Evolutionary conservation across 2,797 vertebrate genomes (phyloP), one percentile per base, ranked within the genome.

Genomic region (Paramormyrops hopkinsi): DNA sequence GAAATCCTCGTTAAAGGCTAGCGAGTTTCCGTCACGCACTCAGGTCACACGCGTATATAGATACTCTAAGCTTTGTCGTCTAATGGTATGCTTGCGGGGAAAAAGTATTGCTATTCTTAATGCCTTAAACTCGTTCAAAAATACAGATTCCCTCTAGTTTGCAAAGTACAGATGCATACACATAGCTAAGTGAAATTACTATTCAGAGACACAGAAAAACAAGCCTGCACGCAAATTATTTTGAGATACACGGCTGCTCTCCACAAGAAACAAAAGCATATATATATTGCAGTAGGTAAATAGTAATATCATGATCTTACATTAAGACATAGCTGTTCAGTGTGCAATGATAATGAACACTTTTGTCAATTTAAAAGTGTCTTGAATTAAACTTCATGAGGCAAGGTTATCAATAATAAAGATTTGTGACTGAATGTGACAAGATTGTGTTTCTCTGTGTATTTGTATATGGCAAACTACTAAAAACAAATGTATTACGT

Each of bases 351-450:
- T 56, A 37, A 22, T 41, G 37, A 69, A 79, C 29, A 76, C 14
- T 93, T 89, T 88, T 92, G 91, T 91, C 91, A 89, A 90, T 86
- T 90, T 89, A 50, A 56, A 46, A 84, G 19, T 54, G 0, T 41
- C 53, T 22, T 88, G 50, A 62, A 89, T 88, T 90, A 84, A 41
- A 90, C 91, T 90, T 90, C 91, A 89, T 89, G 94, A 91, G 90
- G 89, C 92, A 94, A 48, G 91, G 91, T 91, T 88, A 91, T 92
- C 56, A 93, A 92, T 90, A 95, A 95, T 95, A 95, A 95, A 95
- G 83, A 90, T 87, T 91, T 94, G 90, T 93, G 87, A 94, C 33
- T 44, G 73, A 79, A 83, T 79, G 88, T 89, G 87, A 44, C n/a
- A 29, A 89, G 82, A 91, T 41, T 90, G 88, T 89, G 9, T 22